Evolutionary conservation across 1,140 invertebrate genomes (phyloP).

Genomic region (Carposina sasakii): DNA sequence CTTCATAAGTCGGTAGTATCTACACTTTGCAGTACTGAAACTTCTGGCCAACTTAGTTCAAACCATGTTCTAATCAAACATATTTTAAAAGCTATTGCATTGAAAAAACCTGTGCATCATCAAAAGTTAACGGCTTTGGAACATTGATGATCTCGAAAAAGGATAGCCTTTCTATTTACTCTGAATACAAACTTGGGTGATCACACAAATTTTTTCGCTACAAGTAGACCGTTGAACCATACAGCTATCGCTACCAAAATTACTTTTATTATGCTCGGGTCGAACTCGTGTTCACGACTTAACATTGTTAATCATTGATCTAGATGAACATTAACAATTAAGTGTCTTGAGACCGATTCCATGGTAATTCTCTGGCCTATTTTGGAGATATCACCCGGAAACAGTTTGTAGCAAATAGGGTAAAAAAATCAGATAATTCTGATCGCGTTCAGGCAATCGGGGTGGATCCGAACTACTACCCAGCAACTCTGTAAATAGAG

Average conservation of each 20-base stretch:
- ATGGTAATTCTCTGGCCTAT: not conserved
- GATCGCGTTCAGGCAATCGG: not conserved
- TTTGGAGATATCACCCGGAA: no score
- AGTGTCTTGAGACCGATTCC: no score
- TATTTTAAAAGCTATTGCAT: conserved; percentile 17
- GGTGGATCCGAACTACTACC: not conserved
- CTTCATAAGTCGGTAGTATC: conserved; percentile 36
- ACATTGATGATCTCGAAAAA: no score
- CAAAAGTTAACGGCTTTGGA: not conserved
- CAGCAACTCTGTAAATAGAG: no score
- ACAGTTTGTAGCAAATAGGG: no score
- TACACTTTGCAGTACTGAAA: conserved; percentile 21
- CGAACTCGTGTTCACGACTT: conserved; percentile 23
- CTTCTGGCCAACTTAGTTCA: conserved; percentile 7
- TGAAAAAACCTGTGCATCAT: not conserved
- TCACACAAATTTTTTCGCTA: conserved; percentile 10
- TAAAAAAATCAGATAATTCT: not conserved
- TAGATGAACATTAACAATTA: no score
- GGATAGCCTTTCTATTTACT: conserved; percentile 11
- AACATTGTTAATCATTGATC: conserved; percentile 9
- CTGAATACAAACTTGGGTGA: conserved; percentile 17
- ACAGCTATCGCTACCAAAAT: conserved; percentile 8
- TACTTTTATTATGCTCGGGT: conserved; percentile 20
- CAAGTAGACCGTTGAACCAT: conserved; percentile 14
- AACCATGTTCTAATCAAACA: conserved; percentile 17